Base-by-base conservation (phyloP, 1,140 invertebrate genomes). In the Caerostris darwini region DNA sequence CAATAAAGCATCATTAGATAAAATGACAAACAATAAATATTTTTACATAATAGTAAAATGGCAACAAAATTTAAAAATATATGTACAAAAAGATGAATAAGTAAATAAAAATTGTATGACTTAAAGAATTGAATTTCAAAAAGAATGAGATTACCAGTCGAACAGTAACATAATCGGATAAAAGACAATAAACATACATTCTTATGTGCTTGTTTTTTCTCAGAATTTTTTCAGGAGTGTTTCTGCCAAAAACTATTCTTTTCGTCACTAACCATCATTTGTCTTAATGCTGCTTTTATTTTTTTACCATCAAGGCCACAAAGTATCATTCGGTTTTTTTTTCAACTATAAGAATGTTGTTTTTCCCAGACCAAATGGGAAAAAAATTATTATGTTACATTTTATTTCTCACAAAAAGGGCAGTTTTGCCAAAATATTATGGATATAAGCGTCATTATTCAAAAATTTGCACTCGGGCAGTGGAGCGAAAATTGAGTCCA, bases 231-330 rank as follows among this genome's bases (percentile, higher is more conserved):
- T 19, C 50, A 71, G 69, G 50, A 64, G 50, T 34, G 34, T 71
- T 71, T 71, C 19, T 71, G 69, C 19, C 69, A 71, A 34, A 71
- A 71, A 34, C 5, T 71, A 50, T 71, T 50, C 34, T 71, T 71
- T 71, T 71, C 69, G 12, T 8, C 69, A 50, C 69, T 71, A 19
- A 71, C 19, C 69, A 19, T 71, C 69, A 71, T 71, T 71, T 71
- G 69, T 71, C 69, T 71, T 71, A 71, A 71, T 71, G 69, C 19
- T 71, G 50, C 34, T 34, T 8, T 71, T 5, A 71, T 71, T 71
- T 50, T 71, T 71, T 71, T 19, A 7, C 8, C 69, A 34, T 10
- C 69, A 34, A 71, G 69, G 7, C 19, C 19, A 71, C 19, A 71
- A 71, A 71, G 50, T 34, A 34, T 34, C 19, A 8, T 71, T 71